Evolutionary conservation across 1,140 invertebrate species (phyloP), one percentile per base, ranked within the genome.

Genomic region (Halictus rubicundus): DNA sequence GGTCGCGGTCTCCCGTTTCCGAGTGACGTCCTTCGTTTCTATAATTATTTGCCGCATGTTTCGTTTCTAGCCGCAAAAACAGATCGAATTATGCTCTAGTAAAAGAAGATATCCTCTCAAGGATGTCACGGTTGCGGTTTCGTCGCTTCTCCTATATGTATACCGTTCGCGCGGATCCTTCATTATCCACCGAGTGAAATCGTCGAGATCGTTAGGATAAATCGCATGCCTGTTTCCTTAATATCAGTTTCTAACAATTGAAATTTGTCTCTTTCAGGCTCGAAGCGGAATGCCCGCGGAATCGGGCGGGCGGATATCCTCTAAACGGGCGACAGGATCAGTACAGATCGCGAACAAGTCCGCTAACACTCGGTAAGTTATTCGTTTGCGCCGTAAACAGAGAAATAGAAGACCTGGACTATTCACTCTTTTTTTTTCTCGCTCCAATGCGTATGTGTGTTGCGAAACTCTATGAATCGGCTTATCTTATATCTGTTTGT

Each of bases 271-370:
- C n/a, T 81, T 74, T 63, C 66, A 86, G 87, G 52, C 83, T 88
- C 86, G 83, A 76, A 82, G 80, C 87, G 84, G 82, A 69, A 88
- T 86, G 87, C 84, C 84, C 77, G 79, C 78, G 82, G 84, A 77
- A 68, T 83, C 86, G 79, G 84, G 80, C 74, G 80, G 77, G 69
- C 84, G 84, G 65, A 70, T 70, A 59, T 84, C 83, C 69, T 80
- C 84, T 88, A 88, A 84, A 23, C 80, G 87, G 76, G 63, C 74
- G 59, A 73, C 81, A 46, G 76, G 61, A 46, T 78, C 81, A 39
- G 42, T 66, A 8, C 60, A 78, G 27, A 61, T 75, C 39, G 39
- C 71, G 42, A 73, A 78, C 37, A 85, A 78, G 42, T 59, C 80
- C 37, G 77, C 68, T n/a, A 78, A 63, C 54, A 65, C 57, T 16